Evolutionary conservation across 2,113 vertebrate genomes (phyloP).

Genomic region (Sylvietta virens): DNA sequence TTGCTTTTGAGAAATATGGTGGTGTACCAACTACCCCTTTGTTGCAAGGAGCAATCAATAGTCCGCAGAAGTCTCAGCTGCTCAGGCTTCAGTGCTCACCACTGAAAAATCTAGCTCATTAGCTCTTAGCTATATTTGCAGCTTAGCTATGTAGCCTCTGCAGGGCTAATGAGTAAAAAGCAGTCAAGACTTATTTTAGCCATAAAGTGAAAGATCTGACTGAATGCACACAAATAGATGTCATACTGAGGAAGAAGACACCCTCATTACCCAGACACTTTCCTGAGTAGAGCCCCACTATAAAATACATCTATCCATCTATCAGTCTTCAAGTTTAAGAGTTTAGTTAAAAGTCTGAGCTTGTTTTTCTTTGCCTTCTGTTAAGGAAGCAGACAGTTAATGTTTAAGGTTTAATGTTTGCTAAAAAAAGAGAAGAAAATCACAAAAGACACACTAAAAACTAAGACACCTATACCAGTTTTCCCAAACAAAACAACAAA

Average conservation of each 20-base stretch:
- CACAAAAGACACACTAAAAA: neutral
- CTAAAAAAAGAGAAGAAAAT: neutral
- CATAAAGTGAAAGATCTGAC: conserved; percentile 3
- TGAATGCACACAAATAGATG: neutral
- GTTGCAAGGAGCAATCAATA: neutral
- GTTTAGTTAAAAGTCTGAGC: neutral
- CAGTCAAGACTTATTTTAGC: conserved; percentile 16
- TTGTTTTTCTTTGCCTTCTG: neutral
- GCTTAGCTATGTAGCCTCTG: neutral
- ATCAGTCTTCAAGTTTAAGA: neutral
- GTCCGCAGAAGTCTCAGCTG: neutral
- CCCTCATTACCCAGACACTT: neutral
- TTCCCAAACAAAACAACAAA: neutral
- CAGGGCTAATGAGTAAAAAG: conserved; percentile 16
- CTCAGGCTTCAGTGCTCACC: neutral
- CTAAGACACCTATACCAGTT: neutral
- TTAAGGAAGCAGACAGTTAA: neutral
- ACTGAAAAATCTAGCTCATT: neutral
- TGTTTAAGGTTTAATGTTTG: neutral
- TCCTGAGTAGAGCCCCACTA: neutral
- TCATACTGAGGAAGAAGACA: neutral
- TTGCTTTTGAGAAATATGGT: neutral
- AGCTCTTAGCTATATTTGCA: neutral
- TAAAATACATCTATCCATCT: neutral
- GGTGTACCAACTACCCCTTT: neutral